Percentiles rank a stretch among this genome's conserved stretches.
Evolutionary conservation across 2,888 invertebrate species (phyloP).

Genomic region (Orthonevra nobilis): DNA sequence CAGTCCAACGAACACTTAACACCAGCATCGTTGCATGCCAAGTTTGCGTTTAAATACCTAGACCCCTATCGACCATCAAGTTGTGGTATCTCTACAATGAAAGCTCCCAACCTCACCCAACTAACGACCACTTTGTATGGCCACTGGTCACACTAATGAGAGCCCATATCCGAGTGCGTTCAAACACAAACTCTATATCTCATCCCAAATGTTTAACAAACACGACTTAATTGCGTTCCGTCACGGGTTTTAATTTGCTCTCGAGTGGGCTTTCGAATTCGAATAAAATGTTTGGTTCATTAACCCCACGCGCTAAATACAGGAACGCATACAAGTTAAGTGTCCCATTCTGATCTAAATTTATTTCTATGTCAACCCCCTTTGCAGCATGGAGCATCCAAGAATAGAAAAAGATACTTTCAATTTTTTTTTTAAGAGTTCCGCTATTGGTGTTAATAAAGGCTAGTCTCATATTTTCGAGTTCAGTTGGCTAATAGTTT

Average conservation of each 20-base stretch:
- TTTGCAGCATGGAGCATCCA: constrained; percentile 14
- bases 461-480: background rate
- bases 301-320: constrained; percentile 12
- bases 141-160: constrained; percentile 19
- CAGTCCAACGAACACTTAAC: too few relatives aligned
- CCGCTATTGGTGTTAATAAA: constrained; percentile 17
- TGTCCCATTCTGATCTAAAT: background rate
- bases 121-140: too few relatives aligned
- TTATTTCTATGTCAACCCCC: constrained; percentile 13
- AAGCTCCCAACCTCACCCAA: too few relatives aligned
- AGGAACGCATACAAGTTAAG: background rate
- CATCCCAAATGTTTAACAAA: background rate
- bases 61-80: too few relatives aligned
- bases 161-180: constrained; percentile 13
- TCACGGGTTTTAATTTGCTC: background rate
- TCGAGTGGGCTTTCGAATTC: background rate
- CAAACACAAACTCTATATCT: background rate
- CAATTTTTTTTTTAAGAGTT: constrained; percentile 1
- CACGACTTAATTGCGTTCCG: constrained; percentile 12
- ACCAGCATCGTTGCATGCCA: too few relatives aligned
- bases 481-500: constrained; percentile 3
- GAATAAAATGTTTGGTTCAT: constrained; percentile 13
- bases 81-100: too few relatives aligned
- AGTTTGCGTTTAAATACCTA: too few relatives aligned
- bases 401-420: constrained; percentile 1